Evolutionary conservation across 2,113 vertebrate genomes (phyloP).

Genomic region (Dasyurus viverrinus): DNA sequence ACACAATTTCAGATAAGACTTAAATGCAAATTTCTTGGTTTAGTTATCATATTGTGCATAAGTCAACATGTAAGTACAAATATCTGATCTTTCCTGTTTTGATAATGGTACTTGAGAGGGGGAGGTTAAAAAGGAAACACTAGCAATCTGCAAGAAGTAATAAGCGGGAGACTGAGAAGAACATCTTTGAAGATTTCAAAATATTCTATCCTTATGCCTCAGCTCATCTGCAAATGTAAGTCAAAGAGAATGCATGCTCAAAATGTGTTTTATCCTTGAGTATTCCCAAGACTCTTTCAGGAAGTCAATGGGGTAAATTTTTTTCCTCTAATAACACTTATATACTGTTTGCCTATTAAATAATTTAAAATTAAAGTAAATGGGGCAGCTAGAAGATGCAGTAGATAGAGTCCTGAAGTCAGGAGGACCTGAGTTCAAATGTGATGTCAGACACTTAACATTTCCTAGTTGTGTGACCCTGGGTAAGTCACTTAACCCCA

Average conservation of each 20-base stretch:
- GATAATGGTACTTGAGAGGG: neutral
- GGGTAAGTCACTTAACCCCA: no score
- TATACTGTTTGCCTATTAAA: neutral
- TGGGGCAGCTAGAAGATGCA: neutral
- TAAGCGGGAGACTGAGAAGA: neutral
- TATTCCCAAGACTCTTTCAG: neutral
- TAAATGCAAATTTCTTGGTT: neutral
- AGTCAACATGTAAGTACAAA: neutral
- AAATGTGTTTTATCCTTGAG: neutral
- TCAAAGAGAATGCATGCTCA: neutral
- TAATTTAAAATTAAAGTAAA: neutral
- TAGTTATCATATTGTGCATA: neutral
- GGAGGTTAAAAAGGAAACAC: neutral
- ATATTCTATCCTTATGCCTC: neutral
- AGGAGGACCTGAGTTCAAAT: no score
- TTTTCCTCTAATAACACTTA: neutral
- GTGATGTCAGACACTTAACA: no score
- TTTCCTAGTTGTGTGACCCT: no score
- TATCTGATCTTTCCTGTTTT: constrained; percentile 27
- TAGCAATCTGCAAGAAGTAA: neutral
- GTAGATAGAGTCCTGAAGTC: no score
- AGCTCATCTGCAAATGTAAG: neutral
- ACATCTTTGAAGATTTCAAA: neutral
- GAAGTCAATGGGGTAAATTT: neutral
- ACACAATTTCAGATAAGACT: neutral